These are phyloP conservation scores for Meta bourneti DNA, from an alignment of 2,888 invertebrate genomes.

Conservation along the genomic window DNA sequence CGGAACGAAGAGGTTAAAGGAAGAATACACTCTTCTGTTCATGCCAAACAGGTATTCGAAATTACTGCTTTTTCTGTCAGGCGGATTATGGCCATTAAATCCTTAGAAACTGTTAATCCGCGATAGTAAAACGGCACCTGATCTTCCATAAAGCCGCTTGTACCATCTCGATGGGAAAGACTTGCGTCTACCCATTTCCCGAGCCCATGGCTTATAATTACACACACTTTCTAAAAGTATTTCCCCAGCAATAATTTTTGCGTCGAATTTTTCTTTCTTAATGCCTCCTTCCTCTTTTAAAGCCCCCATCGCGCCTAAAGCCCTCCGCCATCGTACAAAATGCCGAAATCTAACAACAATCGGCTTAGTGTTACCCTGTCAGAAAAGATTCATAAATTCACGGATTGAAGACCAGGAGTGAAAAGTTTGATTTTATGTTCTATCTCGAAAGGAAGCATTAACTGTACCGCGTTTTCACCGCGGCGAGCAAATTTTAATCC, in stretches of 20 bases:
- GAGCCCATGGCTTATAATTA: constrained; percentile 49
- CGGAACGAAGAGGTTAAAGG: not conserved
- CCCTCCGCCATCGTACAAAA: constrained; percentile 9
- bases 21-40: not conserved
- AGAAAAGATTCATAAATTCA: constrained; percentile 71
- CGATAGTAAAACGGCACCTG: not conserved
- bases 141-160: not conserved
- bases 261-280: constrained; percentile 50
- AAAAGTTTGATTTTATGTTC: constrained; percentile 69
- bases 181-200: not conserved
- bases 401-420: constrained; percentile 60
- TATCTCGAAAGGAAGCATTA: constrained; percentile 54
- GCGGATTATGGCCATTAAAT: not conserved
- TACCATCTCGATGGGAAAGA: not conserved
- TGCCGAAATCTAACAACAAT: constrained; percentile 61
- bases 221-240: constrained; percentile 20
- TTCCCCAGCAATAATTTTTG: constrained; percentile 61
- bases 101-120: not conserved
- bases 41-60: not conserved
- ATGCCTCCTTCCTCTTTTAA: constrained; percentile 42
- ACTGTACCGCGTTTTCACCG: constrained; percentile 57
- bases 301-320: not conserved
- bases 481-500: constrained; percentile 70
- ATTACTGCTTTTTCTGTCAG: not conserved
- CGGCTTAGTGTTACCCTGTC: constrained; percentile 66